Base-by-base conservation (phyloP, 2,888 invertebrate genomes). In the Nemotelus nigrinus region DNA sequence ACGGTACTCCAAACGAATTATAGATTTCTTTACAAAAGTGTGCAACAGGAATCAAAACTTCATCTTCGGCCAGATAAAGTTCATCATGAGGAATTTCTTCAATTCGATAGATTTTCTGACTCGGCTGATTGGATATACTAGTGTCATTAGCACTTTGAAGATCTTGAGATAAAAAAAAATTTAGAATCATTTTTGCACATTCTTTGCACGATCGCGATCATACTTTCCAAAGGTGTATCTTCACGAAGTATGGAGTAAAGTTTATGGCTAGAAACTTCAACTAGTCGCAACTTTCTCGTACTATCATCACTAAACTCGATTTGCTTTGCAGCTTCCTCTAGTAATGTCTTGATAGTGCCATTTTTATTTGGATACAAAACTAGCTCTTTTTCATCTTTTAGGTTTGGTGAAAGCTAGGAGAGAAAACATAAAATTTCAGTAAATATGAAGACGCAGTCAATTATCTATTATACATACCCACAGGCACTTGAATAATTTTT, bases 11-110 rank as follows among this genome's bases (percentile, higher is more conserved):
- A 87, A 97, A 98, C 72, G 96, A 95, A 81, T 95, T 93, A 88
- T 94, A 96, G 82, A 95, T 92, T 86, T 98, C 98, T 90, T 98
- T 98, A 87, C 97, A 94, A 89, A 96, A 99, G 89, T 99, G 99
- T 80, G 97, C 97, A 84, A 98, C 97, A 78, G 98, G 96, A 80
- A 99, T 92, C 78, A 99, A 89, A 87, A 95, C 90, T 88, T 99
- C 98, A 79, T 95, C 94, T 88, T 90, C 90, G 85, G 89, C 89
- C 82, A 97, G 85, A 83, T 92, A 91, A 77, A 95, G 84, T 87
- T 99, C 98, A 82, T 99, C 98, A 82, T 90, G 89, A 43, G 97
- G 97, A 81, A 98, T 92, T 89, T 99, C 99, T 88, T 99, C 99
- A 88, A 98, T 94, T 87, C 98, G 89, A 86, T 90, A 91, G 80